Conservation (phyloP, 2,113 vertebrate genomes). For the Cheilinus undulatus region DNA sequence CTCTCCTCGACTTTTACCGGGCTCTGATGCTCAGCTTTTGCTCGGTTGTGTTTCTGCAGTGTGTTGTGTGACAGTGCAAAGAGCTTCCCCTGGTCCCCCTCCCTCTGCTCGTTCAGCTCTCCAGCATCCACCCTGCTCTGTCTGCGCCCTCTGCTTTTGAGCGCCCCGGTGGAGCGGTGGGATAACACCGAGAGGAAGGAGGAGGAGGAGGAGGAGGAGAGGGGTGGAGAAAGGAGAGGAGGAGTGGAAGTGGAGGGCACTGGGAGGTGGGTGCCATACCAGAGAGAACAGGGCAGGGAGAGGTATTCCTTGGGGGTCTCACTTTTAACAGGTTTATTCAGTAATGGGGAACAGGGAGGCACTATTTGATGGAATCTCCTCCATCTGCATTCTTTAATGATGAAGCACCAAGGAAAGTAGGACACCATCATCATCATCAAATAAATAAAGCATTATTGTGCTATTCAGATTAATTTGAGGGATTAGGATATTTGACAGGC, state of each 20-base stretch:
- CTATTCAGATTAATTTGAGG: not conserved
- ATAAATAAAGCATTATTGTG: not conserved
- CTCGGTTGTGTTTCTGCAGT: not conserved
- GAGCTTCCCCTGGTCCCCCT: constrained; percentile 2
- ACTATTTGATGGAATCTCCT: not conserved
- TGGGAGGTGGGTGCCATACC: constrained; percentile 34
- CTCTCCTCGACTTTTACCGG: constrained; percentile 26
- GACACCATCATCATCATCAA: not conserved
- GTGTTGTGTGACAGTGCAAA: constrained; percentile 6
- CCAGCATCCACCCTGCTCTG: constrained; percentile 5
- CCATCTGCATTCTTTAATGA: not conserved
- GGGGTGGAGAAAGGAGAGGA: constrained; percentile 30
- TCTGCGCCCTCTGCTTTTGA: constrained; percentile 56
- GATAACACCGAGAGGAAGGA: constrained; percentile 35
- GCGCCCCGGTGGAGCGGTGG: constrained; percentile 35
- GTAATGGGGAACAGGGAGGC: not conserved
- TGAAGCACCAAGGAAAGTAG: not conserved
- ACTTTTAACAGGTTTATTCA: not conserved
- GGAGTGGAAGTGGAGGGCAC: constrained; percentile 24
- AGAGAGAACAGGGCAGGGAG: not conserved
- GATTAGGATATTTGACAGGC: not conserved
- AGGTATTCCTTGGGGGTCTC: not conserved
- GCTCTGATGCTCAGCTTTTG: not conserved
- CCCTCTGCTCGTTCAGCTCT: constrained; percentile 9
- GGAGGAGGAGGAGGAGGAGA: constrained; percentile 27